Percentiles rank a stretch among this genome's conserved stretches.
Evolutionary conservation across 2,888 invertebrate species (phyloP).

Genomic region (Tortricodes alternella): DNA sequence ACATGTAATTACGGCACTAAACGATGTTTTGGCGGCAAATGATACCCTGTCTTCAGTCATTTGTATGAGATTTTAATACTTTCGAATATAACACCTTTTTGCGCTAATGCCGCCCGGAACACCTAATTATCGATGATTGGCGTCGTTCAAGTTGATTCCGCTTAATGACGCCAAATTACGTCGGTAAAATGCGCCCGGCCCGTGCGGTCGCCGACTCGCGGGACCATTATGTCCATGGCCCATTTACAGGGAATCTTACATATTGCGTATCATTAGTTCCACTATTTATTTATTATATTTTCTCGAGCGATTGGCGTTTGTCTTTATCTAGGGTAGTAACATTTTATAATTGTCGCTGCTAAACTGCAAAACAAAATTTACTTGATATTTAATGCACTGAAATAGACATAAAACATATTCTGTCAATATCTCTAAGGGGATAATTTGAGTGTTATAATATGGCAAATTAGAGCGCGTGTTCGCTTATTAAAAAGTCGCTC

Average conservation of each 20-base stretch:
- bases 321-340: too few relatives aligned
- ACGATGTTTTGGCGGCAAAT: constrained; percentile 57
- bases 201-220: constrained; percentile 51
- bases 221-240: constrained; percentile 45
- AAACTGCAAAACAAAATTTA: too few relatives aligned
- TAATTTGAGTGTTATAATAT: too few relatives aligned
- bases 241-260: constrained; percentile 55
- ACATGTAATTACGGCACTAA: constrained; percentile 52
- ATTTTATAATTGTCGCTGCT: too few relatives aligned
- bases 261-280: constrained; percentile 53
- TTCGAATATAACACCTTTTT: constrained; percentile 73
- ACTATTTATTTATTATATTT: constrained; percentile 37
- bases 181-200: constrained; percentile 55
- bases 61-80: constrained; percentile 59
- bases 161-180: constrained; percentile 75
- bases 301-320: neutral
- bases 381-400: too few relatives aligned
- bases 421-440: too few relatives aligned
- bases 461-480: too few relatives aligned
- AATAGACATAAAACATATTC: too few relatives aligned
- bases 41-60: constrained; percentile 44
- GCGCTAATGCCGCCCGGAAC: constrained; percentile 61
- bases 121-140: constrained; percentile 73
- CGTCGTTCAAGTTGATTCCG: constrained; percentile 68
- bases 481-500: too few relatives aligned